phyloP scores from a whole-genome alignment of 2,797 vertebrate species.

The Chelidonichthys spinosus region DNA sequence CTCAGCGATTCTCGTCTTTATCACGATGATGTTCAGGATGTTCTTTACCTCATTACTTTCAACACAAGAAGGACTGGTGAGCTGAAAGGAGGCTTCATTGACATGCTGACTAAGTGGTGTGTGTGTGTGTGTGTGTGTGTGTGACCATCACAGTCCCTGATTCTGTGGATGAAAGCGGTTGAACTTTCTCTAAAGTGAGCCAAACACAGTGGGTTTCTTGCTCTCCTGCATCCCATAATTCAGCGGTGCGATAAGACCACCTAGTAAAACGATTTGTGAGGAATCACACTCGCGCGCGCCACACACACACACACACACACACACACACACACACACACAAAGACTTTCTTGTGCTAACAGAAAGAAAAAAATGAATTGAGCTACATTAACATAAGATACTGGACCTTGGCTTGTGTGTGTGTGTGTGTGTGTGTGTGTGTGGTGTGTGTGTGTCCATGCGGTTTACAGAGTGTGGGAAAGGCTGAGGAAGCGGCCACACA shows the following conservation, averaged over 20 bases:
- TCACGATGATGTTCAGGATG: conserved; percentile 44
- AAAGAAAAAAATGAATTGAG: conserved; percentile 47
- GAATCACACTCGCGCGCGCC: conserved; percentile 14
- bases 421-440: conserved; percentile 19
- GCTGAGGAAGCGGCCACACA: conserved; percentile 36
- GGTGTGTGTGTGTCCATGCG: conserved; percentile 23
- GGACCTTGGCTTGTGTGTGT: conserved; percentile 14
- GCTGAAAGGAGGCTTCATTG: conserved; percentile 14
- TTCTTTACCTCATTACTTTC: conserved; percentile 52
- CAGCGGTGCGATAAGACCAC: conserved; percentile 65
- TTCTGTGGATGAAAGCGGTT: conserved; percentile 39
- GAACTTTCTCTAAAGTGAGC: conserved; percentile 41
- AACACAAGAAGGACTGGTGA: background rate
- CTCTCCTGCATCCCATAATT: conserved; percentile 60
- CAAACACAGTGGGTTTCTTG: conserved; percentile 34
- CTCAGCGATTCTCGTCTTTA: conserved; percentile 52
- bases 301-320: conserved; percentile 23
- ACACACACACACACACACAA: conserved; percentile 36
- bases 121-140: conserved; percentile 5
- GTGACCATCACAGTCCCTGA: conserved; percentile 23
- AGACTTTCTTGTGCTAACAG: conserved; percentile 56
- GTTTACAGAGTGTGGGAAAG: conserved; percentile 62
- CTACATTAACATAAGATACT: conserved; percentile 29
- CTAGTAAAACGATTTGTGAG: conserved; percentile 51
- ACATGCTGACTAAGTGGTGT: conserved; percentile 25